These are phyloP conservation scores for Notiomystis cincta DNA, from an alignment of 2,113 vertebrate genomes.

Conservation along the genomic window DNA sequence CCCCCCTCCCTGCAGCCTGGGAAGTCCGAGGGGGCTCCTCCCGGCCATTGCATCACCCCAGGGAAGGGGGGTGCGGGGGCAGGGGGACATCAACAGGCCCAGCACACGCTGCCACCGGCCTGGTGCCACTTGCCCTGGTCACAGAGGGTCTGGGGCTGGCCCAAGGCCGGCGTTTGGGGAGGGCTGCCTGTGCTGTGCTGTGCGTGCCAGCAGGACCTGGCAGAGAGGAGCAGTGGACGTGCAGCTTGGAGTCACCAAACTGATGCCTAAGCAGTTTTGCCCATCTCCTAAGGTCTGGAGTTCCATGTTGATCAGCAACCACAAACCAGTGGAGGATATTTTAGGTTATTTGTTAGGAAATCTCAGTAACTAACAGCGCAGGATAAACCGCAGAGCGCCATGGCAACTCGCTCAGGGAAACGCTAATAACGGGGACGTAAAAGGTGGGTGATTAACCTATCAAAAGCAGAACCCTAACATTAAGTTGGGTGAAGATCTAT, in stretches of 20 bases:
- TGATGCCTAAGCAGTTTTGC: conserved; percentile 58
- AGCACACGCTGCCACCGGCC: not conserved
- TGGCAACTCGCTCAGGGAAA: conserved; percentile 48
- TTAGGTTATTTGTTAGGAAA: conserved; percentile 52
- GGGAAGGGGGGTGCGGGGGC: not conserved
- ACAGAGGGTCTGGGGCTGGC: not conserved
- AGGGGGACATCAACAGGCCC: not conserved
- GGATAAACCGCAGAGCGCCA: conserved; percentile 40
- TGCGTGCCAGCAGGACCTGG: not conserved
- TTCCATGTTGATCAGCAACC: conserved; percentile 57
- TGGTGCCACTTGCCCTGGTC: not conserved
- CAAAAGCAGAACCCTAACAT: conserved; percentile 58
- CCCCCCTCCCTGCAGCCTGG: not conserved
- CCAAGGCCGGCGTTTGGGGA: not conserved
- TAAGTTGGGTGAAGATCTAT: conserved; percentile 32
- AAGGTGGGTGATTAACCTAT: conserved; percentile 58
- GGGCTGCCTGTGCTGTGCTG: not conserved
- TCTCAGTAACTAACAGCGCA: not conserved
- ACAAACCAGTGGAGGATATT: conserved; percentile 30
- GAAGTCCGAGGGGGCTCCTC: not conserved
- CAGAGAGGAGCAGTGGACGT: not conserved
- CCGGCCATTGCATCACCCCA: accelerated
- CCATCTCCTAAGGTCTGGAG: not conserved
- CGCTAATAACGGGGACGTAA: conserved; percentile 22
- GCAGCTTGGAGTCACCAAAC: conserved; percentile 16